Base-by-base conservation (phyloP, 2,797 vertebrate genomes). In the Sylvia borin region DNA sequence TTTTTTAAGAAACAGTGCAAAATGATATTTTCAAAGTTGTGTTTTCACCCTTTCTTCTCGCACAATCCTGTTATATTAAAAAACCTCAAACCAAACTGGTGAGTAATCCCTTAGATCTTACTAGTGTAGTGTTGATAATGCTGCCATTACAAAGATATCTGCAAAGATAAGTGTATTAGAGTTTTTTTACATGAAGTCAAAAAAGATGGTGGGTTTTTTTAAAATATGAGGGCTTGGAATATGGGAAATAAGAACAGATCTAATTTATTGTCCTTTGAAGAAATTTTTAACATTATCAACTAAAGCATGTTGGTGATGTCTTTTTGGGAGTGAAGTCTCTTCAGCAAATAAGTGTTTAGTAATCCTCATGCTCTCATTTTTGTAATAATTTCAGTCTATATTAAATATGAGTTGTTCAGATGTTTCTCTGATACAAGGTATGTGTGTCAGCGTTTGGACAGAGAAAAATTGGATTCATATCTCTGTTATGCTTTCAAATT, bases 401-500 rank as follows among this genome's bases (percentile, higher is more conserved):
- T 96, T 97, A 97, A 97, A 96, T 96, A 96, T 17, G 26, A 92
- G 82, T 96, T 91, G 81, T 94, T 97, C 93, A 89, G 78, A 96
- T 97, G 90, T 96, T 94, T 94, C 64, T 57, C 92, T 27, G 73
- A 97, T 94, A 90, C 67, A 91, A 79, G 85, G 81, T 91, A 58
- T 96, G 91, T 85, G 73, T 96, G 93, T 97, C 96, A 93, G 96
- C 71, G 76, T 95, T 97, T 97, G 93, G 96, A 96, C 92, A 94
- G 94, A 97, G 96, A 98, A 95, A 97, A 97, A 98, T 97, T 97
- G 96, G 88, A 96, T 97, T 97, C 96, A 96, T 98, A 97, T 98
- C 98, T 98, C 88, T 97, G 97, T 97, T 98, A 95, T 97, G 96
- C 95, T 98, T 98, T 97, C 83, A 97, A 97, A 98, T 97, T 97